These are phyloP conservation scores for Scortum barcoo DNA, from an alignment of 2,113 vertebrate species.

Conservation along the genomic window DNA sequence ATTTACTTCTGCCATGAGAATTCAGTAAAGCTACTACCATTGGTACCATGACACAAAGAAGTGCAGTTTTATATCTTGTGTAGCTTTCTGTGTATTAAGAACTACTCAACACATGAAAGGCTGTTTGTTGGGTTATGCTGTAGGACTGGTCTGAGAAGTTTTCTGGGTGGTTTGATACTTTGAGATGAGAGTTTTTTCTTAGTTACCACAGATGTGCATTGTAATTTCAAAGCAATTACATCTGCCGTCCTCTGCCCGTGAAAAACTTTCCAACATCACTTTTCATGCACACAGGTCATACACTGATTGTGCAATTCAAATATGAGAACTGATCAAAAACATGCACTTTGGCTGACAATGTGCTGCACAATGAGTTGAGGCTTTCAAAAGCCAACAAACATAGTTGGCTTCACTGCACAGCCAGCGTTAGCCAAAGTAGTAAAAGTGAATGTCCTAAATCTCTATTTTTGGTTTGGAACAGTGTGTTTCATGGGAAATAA, in stretches of 20 bases:
- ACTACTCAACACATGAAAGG: background rate
- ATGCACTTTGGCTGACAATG: background rate
- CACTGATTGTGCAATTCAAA: background rate
- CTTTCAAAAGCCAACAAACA: background rate
- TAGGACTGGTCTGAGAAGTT: background rate
- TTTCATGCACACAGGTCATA: background rate
- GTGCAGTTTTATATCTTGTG: background rate
- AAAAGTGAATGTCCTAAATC: background rate
- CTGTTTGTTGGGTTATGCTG: background rate
- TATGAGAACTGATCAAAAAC: background rate
- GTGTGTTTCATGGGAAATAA: background rate
- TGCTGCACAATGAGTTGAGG: background rate
- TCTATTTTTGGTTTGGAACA: background rate
- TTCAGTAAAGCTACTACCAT: too few species aligned
- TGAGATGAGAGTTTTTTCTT: background rate
- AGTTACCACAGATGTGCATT: too few species aligned
- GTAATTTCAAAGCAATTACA: background rate
- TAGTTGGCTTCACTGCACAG: background rate
- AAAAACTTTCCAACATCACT: background rate
- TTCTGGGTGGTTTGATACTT: background rate
- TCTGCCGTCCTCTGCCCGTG: background rate
- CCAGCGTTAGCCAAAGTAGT: background rate
- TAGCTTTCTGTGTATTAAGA: background rate
- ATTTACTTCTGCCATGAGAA: too few species aligned
- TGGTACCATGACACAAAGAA: background rate